Evolutionary conservation across 2,888 invertebrate species (phyloP), one percentile per base, ranked within the genome.

Genomic region (Trilocha varians): DNA sequence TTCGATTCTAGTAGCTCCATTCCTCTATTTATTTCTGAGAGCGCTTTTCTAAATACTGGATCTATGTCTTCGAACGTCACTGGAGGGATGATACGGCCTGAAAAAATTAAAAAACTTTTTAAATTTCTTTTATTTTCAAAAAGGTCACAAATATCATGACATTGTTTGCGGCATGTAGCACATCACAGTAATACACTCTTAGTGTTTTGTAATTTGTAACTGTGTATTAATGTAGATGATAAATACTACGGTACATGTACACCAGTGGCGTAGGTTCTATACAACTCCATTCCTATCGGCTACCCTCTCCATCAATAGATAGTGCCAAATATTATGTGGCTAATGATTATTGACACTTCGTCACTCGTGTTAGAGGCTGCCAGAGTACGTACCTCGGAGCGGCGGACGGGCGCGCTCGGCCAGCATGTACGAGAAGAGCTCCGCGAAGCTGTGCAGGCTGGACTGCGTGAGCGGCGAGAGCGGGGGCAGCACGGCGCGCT

Each of bases 381-480:
- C 25, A 25, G 3, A 13, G 1, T 3, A 43, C 45, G 41, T 40
- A 84, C 85, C 91, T 57, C 91, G 82, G 11, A 88, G 87, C 45
- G 89, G 87, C 46, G 91, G 91, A 37, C 92, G 87, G 17, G 92
- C 92, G 40, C 93, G 89, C 74, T 97, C 97, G 17, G 94, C 93
- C 73, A 97, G 91, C 95, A 98, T 97, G 76, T 96, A 97, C 45
- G 93, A 93, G 77, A 96, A 96, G 25, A 98, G 89, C 78, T 99
- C 98, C 2, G 97, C 95, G 78, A 98, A 98, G 57, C 96, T 96
- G 68, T 96, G 91, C 48, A 98, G 88, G 49, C 95, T 95, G 69
- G 96, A 96, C 74, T 97, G 97, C 9, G 98, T 98, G 91, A 97
- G 94, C 16, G 96, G 95, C 70, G 95, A 96, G 39, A 98, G 89